Evolutionary conservation across 2,888 invertebrate genomes (phyloP).

Genomic region (Coecobrya sp.): DNA sequence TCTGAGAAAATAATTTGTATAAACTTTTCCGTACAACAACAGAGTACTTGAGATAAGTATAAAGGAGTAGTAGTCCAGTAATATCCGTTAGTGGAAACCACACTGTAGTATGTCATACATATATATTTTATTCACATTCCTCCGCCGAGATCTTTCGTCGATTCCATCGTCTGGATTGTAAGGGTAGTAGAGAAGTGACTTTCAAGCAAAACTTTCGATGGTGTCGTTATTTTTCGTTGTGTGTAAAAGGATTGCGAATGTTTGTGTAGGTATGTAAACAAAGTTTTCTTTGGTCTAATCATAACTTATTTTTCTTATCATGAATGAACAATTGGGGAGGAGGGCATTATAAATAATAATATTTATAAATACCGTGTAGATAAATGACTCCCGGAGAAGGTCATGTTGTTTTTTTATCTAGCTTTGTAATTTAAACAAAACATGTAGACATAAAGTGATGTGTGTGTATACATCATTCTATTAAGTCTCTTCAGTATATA

Average conservation of each 20-base stretch:
- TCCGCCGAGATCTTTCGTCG: constrained; percentile 8
- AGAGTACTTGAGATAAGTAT: not conserved
- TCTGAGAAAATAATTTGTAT: not conserved
- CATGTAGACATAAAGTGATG: too few relatives aligned
- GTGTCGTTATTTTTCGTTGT: not conserved
- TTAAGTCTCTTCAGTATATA: too few relatives aligned
- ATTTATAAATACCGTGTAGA: too few relatives aligned
- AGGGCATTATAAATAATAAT: too few relatives aligned
- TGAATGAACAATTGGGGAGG: too few relatives aligned
- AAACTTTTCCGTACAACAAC: not conserved
- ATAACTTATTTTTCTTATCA: too few relatives aligned
- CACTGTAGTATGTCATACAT: not conserved
- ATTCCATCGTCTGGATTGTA: not conserved
- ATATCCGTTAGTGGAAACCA: not conserved
- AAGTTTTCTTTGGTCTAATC: too few relatives aligned
- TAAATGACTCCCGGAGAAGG: too few relatives aligned
- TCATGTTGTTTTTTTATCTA: too few relatives aligned
- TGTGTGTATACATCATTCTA: too few relatives aligned
- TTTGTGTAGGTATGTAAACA: too few relatives aligned
- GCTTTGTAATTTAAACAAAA: too few relatives aligned
- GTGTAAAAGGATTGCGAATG: not conserved
- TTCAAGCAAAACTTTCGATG: not conserved
- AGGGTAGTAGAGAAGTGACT: not conserved
- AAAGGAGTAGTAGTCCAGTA: not conserved
- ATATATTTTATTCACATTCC: constrained; percentile 15